Evolutionary conservation across 1,140 invertebrate genomes (phyloP), one percentile per base, ranked within the genome.

Genomic region (Zaprionus tsacasi): DNA sequence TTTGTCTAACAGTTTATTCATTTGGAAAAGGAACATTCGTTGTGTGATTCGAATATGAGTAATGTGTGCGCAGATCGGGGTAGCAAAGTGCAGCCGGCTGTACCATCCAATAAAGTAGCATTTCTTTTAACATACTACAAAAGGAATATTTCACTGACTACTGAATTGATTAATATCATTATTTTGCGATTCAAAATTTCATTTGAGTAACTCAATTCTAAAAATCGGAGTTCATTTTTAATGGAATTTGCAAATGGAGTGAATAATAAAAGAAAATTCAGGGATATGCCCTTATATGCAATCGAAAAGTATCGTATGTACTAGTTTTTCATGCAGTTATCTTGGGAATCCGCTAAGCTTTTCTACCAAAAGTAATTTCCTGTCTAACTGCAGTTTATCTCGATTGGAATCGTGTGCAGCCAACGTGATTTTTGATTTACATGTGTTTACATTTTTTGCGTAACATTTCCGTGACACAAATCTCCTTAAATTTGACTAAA

Each of bases 401-500:
- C 17, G 11, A 50, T 25, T 50, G 6, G 45, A 50, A 50, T 64
- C 38, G 36, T 57, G 71, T 40, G 43, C 52, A 64, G 80, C 80
- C 70, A 72, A 81, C 64, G 65, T 76, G 85, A 85, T 83, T 69
- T 76, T 78, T 89, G 81, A 85, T 88, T 88, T 88, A 88, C 85
- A 88, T 90, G 81, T 88, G 85, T 89, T 90, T 89, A 76, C 81
- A 88, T 88, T 89, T 88, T 75, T 60, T 70, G 45, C 52, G 70
- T 75, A 55, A 60, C 81, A 78, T 70, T 83, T 80, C 83, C 54
- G 78, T 92, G 91, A 92, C 91, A 83, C 68, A 91, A 92, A 92
- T 91, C 91, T 91, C 74, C 78, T 92, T 92, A 92, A 92, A 91
- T 91, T 92, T 92, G 91, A 88, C 85, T 91, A 91, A 92, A 92